Percentiles rank a stretch among this genome's conserved stretches.
Conservation (phyloP, 1,140 invertebrate species). For the Thaumatotibia leucotreta region DNA sequence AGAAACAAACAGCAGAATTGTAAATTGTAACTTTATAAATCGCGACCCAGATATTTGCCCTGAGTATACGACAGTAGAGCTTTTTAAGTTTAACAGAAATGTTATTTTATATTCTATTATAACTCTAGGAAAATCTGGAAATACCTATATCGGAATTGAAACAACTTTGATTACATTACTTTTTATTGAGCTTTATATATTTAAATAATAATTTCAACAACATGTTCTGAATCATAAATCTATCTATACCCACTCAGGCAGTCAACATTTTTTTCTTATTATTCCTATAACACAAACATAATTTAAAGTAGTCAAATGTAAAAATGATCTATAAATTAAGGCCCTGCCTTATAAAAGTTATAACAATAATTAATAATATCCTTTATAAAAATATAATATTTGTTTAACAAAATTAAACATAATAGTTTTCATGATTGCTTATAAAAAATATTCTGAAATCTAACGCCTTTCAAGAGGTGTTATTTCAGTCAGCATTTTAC, state of each 20-base stretch:
- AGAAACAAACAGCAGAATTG: too few species aligned
- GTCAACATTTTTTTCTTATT: background rate
- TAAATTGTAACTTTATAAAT: too few species aligned
- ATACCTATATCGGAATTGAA: too few species aligned
- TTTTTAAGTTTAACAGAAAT: too few species aligned
- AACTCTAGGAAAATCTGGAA: too few species aligned
- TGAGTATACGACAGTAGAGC: too few species aligned
- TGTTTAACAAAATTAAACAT: background rate
- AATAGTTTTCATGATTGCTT: background rate
- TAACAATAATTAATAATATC: background rate
- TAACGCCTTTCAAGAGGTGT: constrained; percentile 24
- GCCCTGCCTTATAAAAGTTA: background rate
- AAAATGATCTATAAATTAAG: constrained; percentile 7
- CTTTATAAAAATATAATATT: background rate
- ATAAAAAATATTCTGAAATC: background rate
- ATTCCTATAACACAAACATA: background rate
- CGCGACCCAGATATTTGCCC: too few species aligned
- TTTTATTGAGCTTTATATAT: too few species aligned
- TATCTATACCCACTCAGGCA: background rate
- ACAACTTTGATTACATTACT: too few species aligned
- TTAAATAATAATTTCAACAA: too few species aligned
- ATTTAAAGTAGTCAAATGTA: background rate
- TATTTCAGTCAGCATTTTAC: constrained; percentile 55
- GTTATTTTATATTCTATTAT: too few species aligned
- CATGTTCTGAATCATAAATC: background rate